Conservation (phyloP, 2,888 invertebrate species). For the Noctua pronuba region DNA sequence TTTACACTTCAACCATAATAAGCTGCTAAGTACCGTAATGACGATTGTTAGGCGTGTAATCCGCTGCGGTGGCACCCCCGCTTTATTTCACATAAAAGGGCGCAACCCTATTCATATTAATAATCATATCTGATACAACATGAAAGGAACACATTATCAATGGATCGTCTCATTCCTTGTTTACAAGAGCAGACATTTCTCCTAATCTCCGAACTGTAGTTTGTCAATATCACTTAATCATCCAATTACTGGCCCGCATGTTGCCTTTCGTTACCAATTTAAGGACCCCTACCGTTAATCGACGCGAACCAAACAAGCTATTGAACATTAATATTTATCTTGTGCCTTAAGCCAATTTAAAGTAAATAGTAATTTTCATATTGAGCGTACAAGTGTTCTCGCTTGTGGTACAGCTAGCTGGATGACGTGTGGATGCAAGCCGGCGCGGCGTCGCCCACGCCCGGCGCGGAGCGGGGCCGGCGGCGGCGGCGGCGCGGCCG, state of each 20-base stretch:
- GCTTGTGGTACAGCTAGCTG: conserved; percentile 31
- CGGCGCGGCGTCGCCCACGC: conserved; percentile 53
- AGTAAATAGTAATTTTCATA: conserved; percentile 37
- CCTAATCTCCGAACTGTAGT: conserved; percentile 69
- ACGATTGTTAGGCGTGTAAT: conserved; percentile 85
- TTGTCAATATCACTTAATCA: conserved; percentile 82
- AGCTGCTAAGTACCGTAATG: conserved; percentile 84
- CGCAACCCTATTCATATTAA: conserved; percentile 77
- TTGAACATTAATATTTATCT: conserved; percentile 51
- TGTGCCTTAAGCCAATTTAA: conserved; percentile 33
- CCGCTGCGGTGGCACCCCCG: conserved; percentile 79
- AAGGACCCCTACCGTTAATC: conserved; percentile 71
- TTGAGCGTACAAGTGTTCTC: conserved; percentile 37
- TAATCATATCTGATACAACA: conserved; percentile 72
- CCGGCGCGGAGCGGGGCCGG: conserved; percentile 15
- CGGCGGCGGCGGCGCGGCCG: conserved; percentile 52
- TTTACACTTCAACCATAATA: conserved; percentile 82
- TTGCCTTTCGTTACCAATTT: conserved; percentile 81
- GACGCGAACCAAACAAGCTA: conserved; percentile 37
- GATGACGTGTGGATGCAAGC: conserved; percentile 55
- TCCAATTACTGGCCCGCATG: conserved; percentile 86
- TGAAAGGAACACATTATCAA: conserved; percentile 65
- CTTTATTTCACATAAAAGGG: conserved; percentile 73
- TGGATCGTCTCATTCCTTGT: conserved; percentile 66
- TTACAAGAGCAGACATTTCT: conserved; percentile 70